phyloP scores from a whole-genome alignment of 2,888 invertebrate genomes.

The Acholoe squamosa region DNA sequence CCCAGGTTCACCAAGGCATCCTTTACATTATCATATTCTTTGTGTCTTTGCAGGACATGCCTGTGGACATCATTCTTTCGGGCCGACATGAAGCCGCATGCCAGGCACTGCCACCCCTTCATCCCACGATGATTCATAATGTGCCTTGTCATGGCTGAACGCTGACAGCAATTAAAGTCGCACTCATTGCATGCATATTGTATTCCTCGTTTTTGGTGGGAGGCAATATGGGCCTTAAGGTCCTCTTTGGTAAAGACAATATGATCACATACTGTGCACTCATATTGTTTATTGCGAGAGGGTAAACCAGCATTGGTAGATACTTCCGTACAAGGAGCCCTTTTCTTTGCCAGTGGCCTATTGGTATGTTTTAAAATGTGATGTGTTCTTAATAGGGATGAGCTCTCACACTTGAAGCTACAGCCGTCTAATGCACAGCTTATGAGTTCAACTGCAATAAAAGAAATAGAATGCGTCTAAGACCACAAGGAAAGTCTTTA shows the following conservation, averaged over 20 bases:
- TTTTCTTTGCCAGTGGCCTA: neutral
- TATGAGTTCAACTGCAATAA: neutral
- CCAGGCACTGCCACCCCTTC: neutral
- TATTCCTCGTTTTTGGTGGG: neutral
- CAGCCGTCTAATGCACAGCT: neutral
- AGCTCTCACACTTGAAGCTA: neutral
- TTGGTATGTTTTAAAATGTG: neutral
- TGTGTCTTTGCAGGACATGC: neutral
- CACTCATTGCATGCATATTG: neutral
- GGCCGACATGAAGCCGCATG: neutral
- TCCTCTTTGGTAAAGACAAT: neutral
- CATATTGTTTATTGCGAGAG: neutral
- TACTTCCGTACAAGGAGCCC: neutral
- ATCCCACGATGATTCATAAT: neutral
- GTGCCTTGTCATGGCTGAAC: neutral
- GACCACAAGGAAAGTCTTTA: neutral
- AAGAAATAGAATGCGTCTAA: neutral
- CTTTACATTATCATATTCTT: neutral
- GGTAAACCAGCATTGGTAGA: no score
- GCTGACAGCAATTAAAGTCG: neutral
- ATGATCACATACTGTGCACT: neutral
- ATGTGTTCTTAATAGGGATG: neutral
- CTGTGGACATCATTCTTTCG: neutral
- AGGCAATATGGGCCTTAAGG: neutral
- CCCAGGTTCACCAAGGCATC: neutral